Evolutionary conservation across 2,113 vertebrate species (phyloP), one percentile per base, ranked within the genome.

Genomic region (Chionis minor): DNA sequence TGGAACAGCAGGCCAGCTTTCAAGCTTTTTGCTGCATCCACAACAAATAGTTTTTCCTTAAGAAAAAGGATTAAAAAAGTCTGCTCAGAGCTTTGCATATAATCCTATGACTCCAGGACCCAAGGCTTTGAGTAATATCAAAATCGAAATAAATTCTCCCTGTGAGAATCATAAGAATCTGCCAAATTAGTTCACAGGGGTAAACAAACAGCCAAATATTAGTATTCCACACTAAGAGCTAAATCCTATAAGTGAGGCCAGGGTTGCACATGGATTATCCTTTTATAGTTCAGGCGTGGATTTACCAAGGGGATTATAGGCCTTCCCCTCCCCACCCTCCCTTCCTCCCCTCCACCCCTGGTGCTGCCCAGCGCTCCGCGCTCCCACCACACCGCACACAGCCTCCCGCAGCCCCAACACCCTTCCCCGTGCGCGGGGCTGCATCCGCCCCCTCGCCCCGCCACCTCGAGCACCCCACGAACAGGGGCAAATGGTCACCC

Each of bases 161-260:
- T 94, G 85, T 97, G 94, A 97, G 93, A 97, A 96, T 96, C 92
- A 55, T 82, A 95, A 94, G 92, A 96, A 96, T 97, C 95, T 96
- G 94, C 87, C 94, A 96, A 95, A 97, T 96, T 97, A 95, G 96
- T 96, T 97, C 94, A 97, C 94, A 95, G 96, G 95, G 92, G 94
- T 97, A 97, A 97, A 97, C 94, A 95, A 97, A 97, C 95, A 96
- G 96, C 96, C 94, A 97, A 97, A 97, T 97, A 97, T 97, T 96
- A 95, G 92, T 95, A 92, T 97, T 97, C 96, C 86, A 96, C 92
- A 95, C 92, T 97, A 95, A 96, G 94, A 97, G 92, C 95, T 97
- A 97, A 96, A 96, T 95, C 95, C 95, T 97, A 55, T 97, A 96
- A 95, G 94, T 96, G 95, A 92, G 96, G 87, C 94, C 95, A 95